phyloP scores from a whole-genome alignment of 2,113 vertebrate genomes.

The Planiliza haematocheilus region DNA sequence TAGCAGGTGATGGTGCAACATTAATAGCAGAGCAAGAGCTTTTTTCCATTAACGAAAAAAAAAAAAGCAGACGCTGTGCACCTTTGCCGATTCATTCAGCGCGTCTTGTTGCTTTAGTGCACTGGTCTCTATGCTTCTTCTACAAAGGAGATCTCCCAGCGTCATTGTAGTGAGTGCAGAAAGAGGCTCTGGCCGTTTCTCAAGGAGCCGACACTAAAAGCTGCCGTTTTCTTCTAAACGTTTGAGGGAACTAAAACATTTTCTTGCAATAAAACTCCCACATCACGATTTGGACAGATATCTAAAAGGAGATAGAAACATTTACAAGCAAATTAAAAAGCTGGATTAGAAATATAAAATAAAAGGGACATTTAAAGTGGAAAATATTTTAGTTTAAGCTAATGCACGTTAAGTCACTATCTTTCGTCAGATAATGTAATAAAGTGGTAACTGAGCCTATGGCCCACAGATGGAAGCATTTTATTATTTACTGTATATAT shows the following conservation, averaged over 20 bases:
- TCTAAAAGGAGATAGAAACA: not conserved
- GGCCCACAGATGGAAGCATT: no score
- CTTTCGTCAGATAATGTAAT: no score
- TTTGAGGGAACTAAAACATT: constrained; percentile 10
- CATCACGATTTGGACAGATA: constrained; percentile 6
- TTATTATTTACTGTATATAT: no score
- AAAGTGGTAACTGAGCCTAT: no score
- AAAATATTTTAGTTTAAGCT: no score
- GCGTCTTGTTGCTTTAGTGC: constrained; percentile 29
- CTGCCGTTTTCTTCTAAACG: constrained; percentile 19
- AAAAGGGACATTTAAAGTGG: no score
- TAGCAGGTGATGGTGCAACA: constrained; percentile 14
- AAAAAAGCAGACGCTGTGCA: not conserved
- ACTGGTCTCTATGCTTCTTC: not conserved
- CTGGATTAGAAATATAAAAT: not conserved
- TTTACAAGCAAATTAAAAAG: not conserved
- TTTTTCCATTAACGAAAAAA: constrained; percentile 27
- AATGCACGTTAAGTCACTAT: no score
- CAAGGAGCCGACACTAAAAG: constrained; percentile 16
- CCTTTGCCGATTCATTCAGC: constrained; percentile 17
- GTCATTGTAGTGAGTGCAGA: constrained; percentile 16
- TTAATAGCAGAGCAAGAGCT: constrained; percentile 34
- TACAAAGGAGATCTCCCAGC: constrained; percentile 3
- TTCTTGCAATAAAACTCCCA: constrained; percentile 10
- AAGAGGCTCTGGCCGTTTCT: constrained; percentile 7